phyloP scores from a whole-genome alignment of 2,797 vertebrate genomes.

The Hybognathus amarus region DNA sequence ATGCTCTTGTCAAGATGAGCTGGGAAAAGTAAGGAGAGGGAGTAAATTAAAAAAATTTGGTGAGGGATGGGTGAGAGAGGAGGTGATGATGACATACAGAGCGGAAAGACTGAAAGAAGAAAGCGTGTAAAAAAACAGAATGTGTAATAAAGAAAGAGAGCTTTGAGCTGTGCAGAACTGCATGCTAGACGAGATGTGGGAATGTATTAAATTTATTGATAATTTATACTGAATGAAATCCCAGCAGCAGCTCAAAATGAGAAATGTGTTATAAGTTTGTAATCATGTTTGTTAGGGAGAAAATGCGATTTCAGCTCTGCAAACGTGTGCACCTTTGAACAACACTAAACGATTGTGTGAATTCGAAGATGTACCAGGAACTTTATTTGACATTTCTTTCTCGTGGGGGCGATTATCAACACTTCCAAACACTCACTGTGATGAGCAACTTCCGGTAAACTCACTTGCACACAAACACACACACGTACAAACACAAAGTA shows the following conservation, averaged over 20 bases:
- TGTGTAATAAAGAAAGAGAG: constrained; percentile 10
- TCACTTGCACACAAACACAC: not conserved
- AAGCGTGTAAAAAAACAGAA: constrained; percentile 26
- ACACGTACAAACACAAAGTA: not conserved
- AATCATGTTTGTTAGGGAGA: constrained; percentile 3
- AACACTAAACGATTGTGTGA: constrained; percentile 32
- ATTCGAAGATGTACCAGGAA: constrained; percentile 22
- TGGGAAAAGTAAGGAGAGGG: constrained; percentile 3
- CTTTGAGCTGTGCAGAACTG: constrained; percentile 21
- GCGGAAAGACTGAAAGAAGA: constrained; percentile 33
- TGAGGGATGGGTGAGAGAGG: constrained; percentile 32
- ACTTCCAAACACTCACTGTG: constrained; percentile 42
- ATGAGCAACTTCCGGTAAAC: constrained; percentile 55
- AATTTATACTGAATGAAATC: constrained; percentile 37
- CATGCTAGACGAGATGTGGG: constrained; percentile 33
- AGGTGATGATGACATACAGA: constrained; percentile 49
- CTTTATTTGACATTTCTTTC: constrained; percentile 47
- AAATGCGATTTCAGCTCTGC: constrained; percentile 14
- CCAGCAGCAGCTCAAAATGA: not conserved
- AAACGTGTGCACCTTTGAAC: constrained; percentile 41
- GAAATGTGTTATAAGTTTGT: constrained; percentile 21
- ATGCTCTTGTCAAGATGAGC: constrained; percentile 17
- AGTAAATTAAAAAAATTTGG: constrained; percentile 9
- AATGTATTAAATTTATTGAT: constrained; percentile 63
- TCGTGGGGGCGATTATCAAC: constrained; percentile 40